Conservation (phyloP, 64 coral and sea anemone species). For the Pachyseris speciosa region DNA sequence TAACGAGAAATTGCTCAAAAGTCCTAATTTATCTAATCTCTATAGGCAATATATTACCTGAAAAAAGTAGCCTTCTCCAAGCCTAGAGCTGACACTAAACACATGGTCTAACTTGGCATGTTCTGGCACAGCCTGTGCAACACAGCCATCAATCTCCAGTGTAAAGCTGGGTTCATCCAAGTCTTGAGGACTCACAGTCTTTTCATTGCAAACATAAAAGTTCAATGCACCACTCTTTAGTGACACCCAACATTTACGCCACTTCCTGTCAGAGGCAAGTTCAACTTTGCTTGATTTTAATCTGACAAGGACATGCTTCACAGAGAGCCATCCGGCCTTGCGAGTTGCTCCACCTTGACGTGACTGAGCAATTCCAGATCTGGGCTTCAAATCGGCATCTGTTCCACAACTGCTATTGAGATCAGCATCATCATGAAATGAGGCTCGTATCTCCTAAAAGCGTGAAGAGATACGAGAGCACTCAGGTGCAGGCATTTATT, state of each 20-base stretch:
- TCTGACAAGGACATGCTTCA: slow-evolving; percentile 84
- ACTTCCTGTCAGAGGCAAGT: slow-evolving; percentile 89
- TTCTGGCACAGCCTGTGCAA: slow-evolving; percentile 97
- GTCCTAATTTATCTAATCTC: too few species aligned
- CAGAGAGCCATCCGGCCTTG: slow-evolving; percentile 92
- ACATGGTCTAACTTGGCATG: slow-evolving; percentile 96
- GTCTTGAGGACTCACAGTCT: slow-evolving; percentile 94
- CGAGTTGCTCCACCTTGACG: slow-evolving; percentile 92
- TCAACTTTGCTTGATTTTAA: slow-evolving; percentile 84
- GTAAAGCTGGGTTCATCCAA: slow-evolving; percentile 82
- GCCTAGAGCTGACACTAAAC: slow-evolving; percentile 95
- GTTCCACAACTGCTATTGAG: slow-evolving; percentile 80
- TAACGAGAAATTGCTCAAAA: too few species aligned
- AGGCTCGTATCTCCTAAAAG: slow-evolving; percentile 58
- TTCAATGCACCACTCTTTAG: slow-evolving; percentile 82
- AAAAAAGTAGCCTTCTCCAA: slow-evolving; percentile 96
- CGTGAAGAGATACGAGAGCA: neutral
- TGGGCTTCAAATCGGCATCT: slow-evolving; percentile 79
- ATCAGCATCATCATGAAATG: slow-evolving; percentile 79
- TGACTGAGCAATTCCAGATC: slow-evolving; percentile 85
- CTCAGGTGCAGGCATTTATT: too few species aligned
- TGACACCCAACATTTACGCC: slow-evolving; percentile 98
- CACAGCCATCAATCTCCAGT: slow-evolving; percentile 87
- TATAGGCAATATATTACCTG: slow-evolving; percentile 49
- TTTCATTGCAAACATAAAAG: slow-evolving; percentile 96